Evolutionary conservation across 2,888 invertebrate species (phyloP).

Genomic region (Microplitis manilae): DNA sequence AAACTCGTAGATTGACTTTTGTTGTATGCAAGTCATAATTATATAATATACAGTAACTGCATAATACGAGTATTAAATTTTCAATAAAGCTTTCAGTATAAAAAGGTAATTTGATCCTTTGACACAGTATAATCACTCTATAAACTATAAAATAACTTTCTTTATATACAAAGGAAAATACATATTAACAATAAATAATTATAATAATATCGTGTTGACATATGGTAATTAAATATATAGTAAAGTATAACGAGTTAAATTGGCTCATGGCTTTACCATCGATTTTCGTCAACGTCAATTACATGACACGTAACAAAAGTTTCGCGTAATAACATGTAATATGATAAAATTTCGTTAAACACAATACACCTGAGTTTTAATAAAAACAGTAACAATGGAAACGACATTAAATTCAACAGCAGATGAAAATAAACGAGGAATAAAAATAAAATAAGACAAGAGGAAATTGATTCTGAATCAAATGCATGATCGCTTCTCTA

Average conservation of each 20-base stretch:
- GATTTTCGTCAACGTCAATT: background rate
- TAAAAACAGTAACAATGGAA: background rate
- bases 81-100: background rate
- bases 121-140: background rate
- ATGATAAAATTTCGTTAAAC: background rate
- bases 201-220: background rate
- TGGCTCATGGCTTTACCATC: background rate
- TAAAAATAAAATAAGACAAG: background rate
- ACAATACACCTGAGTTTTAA: background rate
- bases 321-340: background rate
- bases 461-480: background rate
- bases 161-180: background rate
- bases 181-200: background rate
- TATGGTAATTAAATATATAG: background rate
- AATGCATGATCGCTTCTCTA: slow-evolving; percentile 8
- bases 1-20: background rate
- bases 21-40: no score
- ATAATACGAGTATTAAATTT: background rate
- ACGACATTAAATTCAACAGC: background rate
- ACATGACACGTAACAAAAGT: background rate
- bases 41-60: no score
- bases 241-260: background rate
- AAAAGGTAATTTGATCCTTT: background rate
- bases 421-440: background rate
- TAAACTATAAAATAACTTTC: background rate